Conservation (phyloP, 2,113 vertebrate genomes). For the Corynorhinus townsendii region DNA sequence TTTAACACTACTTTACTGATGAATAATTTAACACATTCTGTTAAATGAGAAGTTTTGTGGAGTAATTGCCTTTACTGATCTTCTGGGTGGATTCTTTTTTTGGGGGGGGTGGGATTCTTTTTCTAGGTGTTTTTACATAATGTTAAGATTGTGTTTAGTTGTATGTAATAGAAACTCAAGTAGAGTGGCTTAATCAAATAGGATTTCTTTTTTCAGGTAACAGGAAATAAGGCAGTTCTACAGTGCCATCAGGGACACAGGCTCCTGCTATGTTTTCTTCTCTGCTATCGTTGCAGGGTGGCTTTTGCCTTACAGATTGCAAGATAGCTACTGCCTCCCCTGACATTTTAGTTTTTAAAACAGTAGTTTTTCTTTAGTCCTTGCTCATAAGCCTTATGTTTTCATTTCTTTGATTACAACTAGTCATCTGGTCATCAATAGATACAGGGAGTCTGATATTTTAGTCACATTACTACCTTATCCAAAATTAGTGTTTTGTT, state of each 20-base stretch:
- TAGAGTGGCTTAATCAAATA: constrained; percentile 18
- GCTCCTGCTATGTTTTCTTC: not conserved
- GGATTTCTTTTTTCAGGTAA: not conserved
- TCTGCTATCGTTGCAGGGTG: not conserved
- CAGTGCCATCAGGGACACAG: not conserved
- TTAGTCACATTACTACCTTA: not conserved
- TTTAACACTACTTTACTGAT: constrained; percentile 12
- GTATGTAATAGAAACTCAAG: constrained; percentile 2
- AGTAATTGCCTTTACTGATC: constrained; percentile 33
- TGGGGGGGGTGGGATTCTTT: not conserved
- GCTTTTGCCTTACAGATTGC: not conserved
- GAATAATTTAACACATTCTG: constrained; percentile 36
- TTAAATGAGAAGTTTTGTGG: constrained; percentile 37
- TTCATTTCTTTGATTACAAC: not conserved
- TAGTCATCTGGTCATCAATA: not conserved
- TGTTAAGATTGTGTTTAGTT: constrained; percentile 8
- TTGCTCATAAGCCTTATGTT: not conserved
- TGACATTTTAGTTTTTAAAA: not conserved
- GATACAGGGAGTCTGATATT: not conserved
- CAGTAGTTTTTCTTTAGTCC: not conserved
- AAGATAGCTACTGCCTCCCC: not conserved
- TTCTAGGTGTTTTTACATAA: not conserved
- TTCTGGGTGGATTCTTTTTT: constrained; percentile 23
- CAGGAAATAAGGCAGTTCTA: not conserved
- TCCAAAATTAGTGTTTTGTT: not conserved